A percentile compares a stretch with the other conserved stretches of the same genome.
phyloP scores from a whole-genome alignment of 2,797 vertebrate species.

The Nyctibius grandis region DNA sequence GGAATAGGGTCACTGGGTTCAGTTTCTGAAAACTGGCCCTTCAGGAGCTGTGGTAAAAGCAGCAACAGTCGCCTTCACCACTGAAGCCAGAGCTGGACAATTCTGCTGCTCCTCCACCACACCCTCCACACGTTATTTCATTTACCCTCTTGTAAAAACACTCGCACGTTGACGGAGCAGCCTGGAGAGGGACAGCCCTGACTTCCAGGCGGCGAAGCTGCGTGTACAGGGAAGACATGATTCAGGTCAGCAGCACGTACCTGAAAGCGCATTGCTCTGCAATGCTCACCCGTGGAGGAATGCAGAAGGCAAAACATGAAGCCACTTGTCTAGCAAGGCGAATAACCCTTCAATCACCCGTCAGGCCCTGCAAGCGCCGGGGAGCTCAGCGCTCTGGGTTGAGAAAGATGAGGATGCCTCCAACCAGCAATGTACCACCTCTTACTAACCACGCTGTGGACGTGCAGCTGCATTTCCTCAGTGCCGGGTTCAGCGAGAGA shows the following conservation, averaged over 20 bases:
- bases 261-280: not conserved
- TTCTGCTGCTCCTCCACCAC: not conserved
- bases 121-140: not conserved
- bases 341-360: constrained; percentile 31
- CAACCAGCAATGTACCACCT: not conserved
- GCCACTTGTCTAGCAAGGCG: constrained; percentile 47
- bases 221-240: not conserved
- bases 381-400: not conserved
- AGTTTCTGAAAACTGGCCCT: not conserved
- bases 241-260: constrained; percentile 21
- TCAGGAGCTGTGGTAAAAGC: not conserved
- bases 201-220: not conserved
- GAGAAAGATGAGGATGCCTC: not conserved
- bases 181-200: not conserved
- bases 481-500: fast-evolving
- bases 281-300: constrained; percentile 25
- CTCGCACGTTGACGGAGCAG: not conserved
- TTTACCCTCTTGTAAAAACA: not conserved
- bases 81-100: not conserved
- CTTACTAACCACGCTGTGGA: fast-evolving
- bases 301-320: constrained; percentile 57
- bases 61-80: not conserved
- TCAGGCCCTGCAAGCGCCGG: not conserved
- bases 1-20: not conserved
- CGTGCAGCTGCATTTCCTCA: fast-evolving